A percentile compares a stretch with the other conserved stretches of the same genome.
Evolutionary conservation across 1,140 invertebrate species (phyloP).

Genomic region (Aporrectodea caliginosa): DNA sequence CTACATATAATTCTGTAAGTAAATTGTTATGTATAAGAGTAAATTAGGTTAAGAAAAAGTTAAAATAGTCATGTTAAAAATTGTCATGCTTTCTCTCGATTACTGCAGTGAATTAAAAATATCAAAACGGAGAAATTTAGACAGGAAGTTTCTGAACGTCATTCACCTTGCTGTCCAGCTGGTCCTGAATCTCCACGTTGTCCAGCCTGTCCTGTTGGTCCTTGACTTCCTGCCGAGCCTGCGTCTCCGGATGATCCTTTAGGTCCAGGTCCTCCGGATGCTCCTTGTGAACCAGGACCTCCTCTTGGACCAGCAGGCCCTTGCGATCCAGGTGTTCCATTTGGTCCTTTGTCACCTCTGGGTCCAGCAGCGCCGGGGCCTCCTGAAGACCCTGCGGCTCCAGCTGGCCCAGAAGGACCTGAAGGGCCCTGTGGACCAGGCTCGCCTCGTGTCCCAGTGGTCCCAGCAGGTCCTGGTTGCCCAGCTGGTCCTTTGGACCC

Average conservation of each 20-base stretch:
- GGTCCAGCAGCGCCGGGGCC: slow-evolving; percentile 21
- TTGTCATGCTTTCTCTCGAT: no score
- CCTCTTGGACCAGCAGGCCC: slow-evolving; percentile 54
- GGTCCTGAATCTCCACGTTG: slow-evolving; percentile 52
- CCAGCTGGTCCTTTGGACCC: background rate
- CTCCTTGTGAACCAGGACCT: slow-evolving; percentile 46
- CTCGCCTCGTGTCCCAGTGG: background rate
- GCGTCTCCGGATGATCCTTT: slow-evolving; percentile 46
- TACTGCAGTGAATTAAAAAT: no score
- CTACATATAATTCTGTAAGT: no score
- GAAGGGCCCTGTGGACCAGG: slow-evolving; percentile 18
- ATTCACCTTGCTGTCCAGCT: slow-evolving; percentile 24
- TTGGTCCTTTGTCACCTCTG: slow-evolving; percentile 35
- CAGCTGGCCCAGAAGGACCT: slow-evolving; percentile 32
- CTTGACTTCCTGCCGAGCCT: slow-evolving; percentile 35
- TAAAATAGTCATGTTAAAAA: no score
- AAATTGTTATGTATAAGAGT: no score
- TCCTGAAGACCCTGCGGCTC: slow-evolving; percentile 32
- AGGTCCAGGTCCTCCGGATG: slow-evolving; percentile 35
- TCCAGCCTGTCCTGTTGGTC: slow-evolving; percentile 40
- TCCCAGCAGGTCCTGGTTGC: background rate
- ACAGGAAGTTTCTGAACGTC: no score
- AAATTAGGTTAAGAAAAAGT: no score
- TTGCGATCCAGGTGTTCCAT: slow-evolving; percentile 33
- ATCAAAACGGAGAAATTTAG: no score